A percentile compares a stretch with the other conserved stretches of the same genome.
phyloP scores from a whole-genome alignment of 2,888 invertebrate genomes.

The Autographa pulchrina region DNA sequence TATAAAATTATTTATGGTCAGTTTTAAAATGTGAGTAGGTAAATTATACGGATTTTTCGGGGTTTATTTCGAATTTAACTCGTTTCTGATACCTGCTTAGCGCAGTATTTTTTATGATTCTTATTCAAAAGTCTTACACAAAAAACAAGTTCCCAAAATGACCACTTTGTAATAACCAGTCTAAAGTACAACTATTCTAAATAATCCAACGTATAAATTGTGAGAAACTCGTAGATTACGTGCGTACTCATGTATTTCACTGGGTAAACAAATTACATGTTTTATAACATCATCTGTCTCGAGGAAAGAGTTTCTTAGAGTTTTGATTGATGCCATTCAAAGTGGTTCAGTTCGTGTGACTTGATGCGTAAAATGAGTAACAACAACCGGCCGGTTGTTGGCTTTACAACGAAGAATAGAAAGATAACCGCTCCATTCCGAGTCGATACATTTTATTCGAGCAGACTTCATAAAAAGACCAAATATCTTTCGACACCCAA shows the following conservation, averaged over 20 bases:
- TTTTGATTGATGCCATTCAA: slow-evolving; percentile 59
- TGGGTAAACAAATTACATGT: slow-evolving; percentile 46
- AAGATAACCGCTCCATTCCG: slow-evolving; percentile 48
- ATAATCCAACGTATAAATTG: background rate
- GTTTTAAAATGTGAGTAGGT: slow-evolving; percentile 58
- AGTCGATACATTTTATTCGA: slow-evolving; percentile 49
- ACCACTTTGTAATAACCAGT: background rate
- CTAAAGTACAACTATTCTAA: background rate
- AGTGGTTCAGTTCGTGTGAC: slow-evolving; percentile 66
- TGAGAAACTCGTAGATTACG: slow-evolving; percentile 1
- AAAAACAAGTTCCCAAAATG: slow-evolving; percentile 2
- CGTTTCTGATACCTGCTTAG: slow-evolving; percentile 9
- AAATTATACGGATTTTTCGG: slow-evolving; percentile 52
- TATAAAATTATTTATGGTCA: slow-evolving; percentile 77
- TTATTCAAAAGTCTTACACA: background rate
- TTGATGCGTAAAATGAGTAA: slow-evolving; percentile 76
- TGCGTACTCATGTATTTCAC: slow-evolving; percentile 40
- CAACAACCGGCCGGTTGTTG: slow-evolving; percentile 61
- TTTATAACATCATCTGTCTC: slow-evolving; percentile 44
- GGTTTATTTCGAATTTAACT: slow-evolving; percentile 23
- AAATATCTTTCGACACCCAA: slow-evolving; percentile 74
- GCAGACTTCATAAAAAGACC: slow-evolving; percentile 62
- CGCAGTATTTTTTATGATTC: background rate
- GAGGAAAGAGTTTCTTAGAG: slow-evolving; percentile 51
- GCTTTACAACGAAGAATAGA: slow-evolving; percentile 52